Base-by-base conservation (phyloP, 2,888 invertebrate species). In the Sinhomidia bicolor region DNA sequence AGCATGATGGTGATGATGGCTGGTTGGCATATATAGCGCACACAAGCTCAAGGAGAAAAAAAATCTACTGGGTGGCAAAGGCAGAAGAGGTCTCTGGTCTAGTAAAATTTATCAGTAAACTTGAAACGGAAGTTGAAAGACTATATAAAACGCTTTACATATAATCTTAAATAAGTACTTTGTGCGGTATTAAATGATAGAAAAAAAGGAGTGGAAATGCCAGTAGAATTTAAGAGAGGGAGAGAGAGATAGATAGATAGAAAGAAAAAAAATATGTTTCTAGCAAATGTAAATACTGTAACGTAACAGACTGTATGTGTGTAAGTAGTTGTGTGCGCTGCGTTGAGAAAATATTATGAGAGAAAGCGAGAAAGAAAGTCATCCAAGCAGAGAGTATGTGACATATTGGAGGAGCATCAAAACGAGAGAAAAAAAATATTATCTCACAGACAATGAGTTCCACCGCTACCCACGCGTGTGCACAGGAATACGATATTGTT, bases 391-490 rank as follows among this genome's bases (percentile, higher is more conserved):
- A 78, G 62, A 65, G 62, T 36, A 65, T 85, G 78, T 78, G 78
- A 85, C 76, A 78, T 85, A 85, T 85, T 78, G 76, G 78, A 85
- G 62, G 74, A 62, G 62, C 78, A 78, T 76, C 76, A 74, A 84
- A n/a, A 65, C 29, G 26, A n/a, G n/a, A n/a, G 41, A n/a, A 47
- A 47, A 47, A 47, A 81, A 65, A 81, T 68, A 74, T 68, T 68
- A 83, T 54, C 65, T 51, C 68, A 68, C 68, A 68, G 44, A 44
- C 65, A 65, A 68, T 47, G 51, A 47, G 10, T 74, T 10, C 44
- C 23, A 10, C 17, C 65, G 29, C 23, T n/a, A 62, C 29, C 29
- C 62, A 62, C n/a, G 14, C 62, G 62, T 62, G 29, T 7, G 29
- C 12, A 10, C 62, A 1, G 26, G 29, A 29, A 29, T 14, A 14